Conservation (phyloP, 2,797 vertebrate genomes). For the Champsocephalus esox region DNA sequence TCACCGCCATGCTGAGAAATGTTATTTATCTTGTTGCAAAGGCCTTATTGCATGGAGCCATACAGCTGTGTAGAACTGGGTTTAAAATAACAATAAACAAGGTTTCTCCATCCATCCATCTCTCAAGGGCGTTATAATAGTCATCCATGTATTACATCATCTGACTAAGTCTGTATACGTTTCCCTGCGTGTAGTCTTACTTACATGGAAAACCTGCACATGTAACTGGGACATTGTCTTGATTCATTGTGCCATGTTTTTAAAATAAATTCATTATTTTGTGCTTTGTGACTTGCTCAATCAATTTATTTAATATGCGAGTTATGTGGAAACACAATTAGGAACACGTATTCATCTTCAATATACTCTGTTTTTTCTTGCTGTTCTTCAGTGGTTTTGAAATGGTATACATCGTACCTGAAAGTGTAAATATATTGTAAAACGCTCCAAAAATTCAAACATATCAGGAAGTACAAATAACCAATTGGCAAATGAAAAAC, state of each 20-base stretch:
- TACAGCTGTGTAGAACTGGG: not conserved
- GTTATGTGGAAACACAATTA: not conserved
- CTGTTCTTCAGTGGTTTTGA: not conserved
- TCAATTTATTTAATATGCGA: slow-evolving; percentile 23
- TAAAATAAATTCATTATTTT: slow-evolving; percentile 61
- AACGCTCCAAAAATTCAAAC: not conserved
- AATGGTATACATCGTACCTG: not conserved
- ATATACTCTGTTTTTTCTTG: not conserved
- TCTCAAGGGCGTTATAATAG: not conserved
- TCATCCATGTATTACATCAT: not conserved
- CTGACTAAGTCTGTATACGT: slow-evolving; percentile 19
- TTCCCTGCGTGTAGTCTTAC: slow-evolving; percentile 64
- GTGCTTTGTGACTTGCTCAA: slow-evolving; percentile 36
- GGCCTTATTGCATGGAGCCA: not conserved
- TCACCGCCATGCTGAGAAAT: not conserved
- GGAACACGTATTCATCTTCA: not conserved
- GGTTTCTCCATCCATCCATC: not conserved
- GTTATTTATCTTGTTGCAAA: not conserved
- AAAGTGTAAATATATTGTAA: not conserved
- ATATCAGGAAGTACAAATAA: not conserved
- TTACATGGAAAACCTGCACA: slow-evolving; percentile 46
- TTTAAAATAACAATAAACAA: not conserved
- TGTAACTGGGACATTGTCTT: slow-evolving; percentile 46
- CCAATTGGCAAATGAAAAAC: not conserved
- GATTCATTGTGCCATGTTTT: slow-evolving; percentile 55